Conservation (phyloP, 2,113 vertebrate genomes). For the Probosciger aterrimus region DNA sequence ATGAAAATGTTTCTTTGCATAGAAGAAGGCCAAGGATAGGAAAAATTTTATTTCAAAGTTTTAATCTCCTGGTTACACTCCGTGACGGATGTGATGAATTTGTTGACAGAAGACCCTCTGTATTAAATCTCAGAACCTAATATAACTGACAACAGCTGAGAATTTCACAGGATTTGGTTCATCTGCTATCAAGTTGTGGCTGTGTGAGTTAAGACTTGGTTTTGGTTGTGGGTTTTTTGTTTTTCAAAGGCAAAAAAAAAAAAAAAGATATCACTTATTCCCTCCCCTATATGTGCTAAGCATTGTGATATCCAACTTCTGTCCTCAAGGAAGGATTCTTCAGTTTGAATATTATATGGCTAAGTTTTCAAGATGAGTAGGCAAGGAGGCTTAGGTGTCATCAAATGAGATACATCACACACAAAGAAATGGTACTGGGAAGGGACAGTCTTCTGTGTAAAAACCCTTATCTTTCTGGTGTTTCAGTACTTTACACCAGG, state of each 20-base stretch:
- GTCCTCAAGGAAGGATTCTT: background rate
- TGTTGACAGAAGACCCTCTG: slow-evolving; percentile 31
- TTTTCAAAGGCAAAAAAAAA: background rate
- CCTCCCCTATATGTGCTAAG: background rate
- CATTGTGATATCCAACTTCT: background rate
- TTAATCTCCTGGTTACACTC: background rate
- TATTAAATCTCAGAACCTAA: background rate
- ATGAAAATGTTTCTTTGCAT: background rate
- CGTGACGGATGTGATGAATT: background rate
- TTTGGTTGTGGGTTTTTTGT: background rate
- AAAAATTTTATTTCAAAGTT: background rate
- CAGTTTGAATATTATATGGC: background rate
- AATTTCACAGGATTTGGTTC: slow-evolving; percentile 34
- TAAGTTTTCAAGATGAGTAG: background rate
- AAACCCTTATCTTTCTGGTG: background rate
- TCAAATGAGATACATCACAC: background rate
- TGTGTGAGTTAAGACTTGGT: background rate
- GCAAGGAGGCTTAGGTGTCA: background rate
- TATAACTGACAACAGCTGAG: slow-evolving; percentile 10
- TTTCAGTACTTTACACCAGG: background rate
- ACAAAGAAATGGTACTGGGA: background rate
- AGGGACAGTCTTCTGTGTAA: background rate
- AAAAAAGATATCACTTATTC: background rate
- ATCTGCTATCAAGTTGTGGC: slow-evolving; percentile 14
- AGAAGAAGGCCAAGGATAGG: background rate